These are phyloP conservation scores for Enteromius viviparus DNA, from an alignment of 2,797 vertebrate genomes.

Conservation along the genomic window DNA sequence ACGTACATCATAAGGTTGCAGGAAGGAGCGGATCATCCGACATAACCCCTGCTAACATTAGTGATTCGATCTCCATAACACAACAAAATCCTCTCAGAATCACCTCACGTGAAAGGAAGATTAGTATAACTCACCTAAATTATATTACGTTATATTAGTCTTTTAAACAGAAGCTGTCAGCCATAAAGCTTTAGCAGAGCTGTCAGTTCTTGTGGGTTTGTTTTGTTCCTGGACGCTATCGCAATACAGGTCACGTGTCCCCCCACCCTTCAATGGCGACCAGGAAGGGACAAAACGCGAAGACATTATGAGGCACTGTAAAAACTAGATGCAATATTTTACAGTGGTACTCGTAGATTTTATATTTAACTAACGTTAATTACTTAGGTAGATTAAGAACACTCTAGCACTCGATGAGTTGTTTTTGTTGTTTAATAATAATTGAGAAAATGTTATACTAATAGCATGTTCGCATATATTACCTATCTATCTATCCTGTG, in stretches of 20 bases:
- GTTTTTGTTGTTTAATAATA: too few species aligned
- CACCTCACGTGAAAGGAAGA: neutral
- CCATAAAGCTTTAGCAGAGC: neutral
- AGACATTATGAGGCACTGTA: neutral
- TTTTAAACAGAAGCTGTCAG: slow-evolving; percentile 1
- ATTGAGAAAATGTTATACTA: too few species aligned
- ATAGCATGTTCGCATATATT: too few species aligned
- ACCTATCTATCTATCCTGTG: neutral
- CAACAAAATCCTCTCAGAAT: neutral
- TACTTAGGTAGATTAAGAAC: too few species aligned
- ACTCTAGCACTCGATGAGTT: too few species aligned
- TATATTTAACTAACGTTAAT: too few species aligned
- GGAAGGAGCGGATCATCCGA: neutral
- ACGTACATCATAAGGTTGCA: neutral
- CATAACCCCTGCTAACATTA: neutral
- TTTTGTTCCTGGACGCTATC: slow-evolving; percentile 69
- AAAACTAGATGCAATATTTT: neutral
- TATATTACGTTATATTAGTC: neutral
- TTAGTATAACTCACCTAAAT: neutral
- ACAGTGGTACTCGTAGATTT: neutral
- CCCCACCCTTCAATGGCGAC: slow-evolving; percentile 70
- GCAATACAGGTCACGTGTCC: slow-evolving; percentile 67
- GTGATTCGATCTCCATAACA: neutral
- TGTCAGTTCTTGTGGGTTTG: slow-evolving; percentile 65
- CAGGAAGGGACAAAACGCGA: slow-evolving; percentile 43